A percentile compares a stretch with the other conserved stretches of the same genome.
phyloP scores from a whole-genome alignment of 2,797 vertebrate genomes.

The Lepus townsendii region DNA sequence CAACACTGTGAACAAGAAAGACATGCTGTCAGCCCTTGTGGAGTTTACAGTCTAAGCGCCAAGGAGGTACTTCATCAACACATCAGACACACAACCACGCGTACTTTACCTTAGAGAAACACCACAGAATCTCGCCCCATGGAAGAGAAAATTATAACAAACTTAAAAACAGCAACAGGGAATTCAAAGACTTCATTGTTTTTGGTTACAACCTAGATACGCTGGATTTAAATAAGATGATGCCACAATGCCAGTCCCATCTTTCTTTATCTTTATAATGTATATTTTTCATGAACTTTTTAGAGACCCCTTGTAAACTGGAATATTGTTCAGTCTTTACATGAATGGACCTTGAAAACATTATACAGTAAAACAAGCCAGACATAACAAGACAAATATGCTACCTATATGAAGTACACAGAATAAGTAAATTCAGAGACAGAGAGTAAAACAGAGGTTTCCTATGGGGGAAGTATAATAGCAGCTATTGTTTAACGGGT shows the following conservation, averaged over 20 bases:
- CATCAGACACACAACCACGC: neutral
- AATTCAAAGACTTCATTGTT: conserved; percentile 3
- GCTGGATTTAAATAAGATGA: neutral
- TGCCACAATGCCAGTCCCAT: no score
- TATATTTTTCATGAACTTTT: no score
- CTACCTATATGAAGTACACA: no score
- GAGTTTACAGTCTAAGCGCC: neutral
- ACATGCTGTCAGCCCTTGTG: neutral
- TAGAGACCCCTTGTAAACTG: no score
- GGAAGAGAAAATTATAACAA: conserved; percentile 42
- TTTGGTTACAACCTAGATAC: neutral
- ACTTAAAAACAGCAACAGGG: conserved; percentile 20
- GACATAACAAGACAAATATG: no score
- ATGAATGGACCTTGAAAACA: neutral
- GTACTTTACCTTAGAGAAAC: conserved; percentile 4
- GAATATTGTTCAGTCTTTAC: neutral
- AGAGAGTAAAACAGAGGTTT: no score
- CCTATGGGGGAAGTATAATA: no score
- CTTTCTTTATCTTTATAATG: no score
- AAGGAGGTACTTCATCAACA: neutral
- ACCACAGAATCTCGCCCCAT: neutral
- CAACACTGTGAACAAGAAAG: neutral
- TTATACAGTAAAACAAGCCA: no score
- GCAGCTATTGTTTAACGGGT: no score
- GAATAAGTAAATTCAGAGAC: no score